These are phyloP conservation scores for Semnopithecus entellus DNA, from an alignment of 2,113 vertebrate species.

Conservation along the genomic window DNA sequence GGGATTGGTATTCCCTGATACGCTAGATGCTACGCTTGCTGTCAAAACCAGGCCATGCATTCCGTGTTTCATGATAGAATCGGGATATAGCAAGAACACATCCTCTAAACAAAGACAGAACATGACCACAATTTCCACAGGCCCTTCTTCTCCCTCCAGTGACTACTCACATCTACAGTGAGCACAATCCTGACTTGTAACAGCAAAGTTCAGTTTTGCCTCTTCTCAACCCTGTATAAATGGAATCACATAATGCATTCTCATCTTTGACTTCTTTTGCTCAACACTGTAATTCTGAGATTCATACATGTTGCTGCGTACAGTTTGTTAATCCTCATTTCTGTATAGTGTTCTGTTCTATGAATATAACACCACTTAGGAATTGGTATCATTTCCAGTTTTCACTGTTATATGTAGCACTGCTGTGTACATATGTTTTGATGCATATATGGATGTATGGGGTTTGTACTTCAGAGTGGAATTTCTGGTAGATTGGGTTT, in stretches of 20 bases:
- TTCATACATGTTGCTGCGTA: background rate
- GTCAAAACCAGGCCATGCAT: background rate
- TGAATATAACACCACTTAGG: background rate
- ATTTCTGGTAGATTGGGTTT: background rate
- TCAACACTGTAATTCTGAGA: background rate
- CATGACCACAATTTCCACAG: background rate
- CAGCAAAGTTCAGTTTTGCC: background rate
- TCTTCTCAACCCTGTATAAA: background rate
- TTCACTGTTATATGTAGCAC: background rate
- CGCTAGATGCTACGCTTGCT: background rate
- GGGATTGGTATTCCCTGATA: background rate
- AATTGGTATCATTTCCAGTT: background rate
- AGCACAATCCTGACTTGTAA: background rate
- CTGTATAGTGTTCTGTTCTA: background rate
- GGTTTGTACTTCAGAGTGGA: background rate
- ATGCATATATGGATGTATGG: no score
- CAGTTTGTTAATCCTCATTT: background rate
- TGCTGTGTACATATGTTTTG: background rate
- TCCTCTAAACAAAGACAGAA: background rate
- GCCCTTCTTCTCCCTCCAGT: background rate
- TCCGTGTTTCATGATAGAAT: background rate
- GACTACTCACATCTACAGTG: background rate
- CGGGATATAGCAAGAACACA: background rate
- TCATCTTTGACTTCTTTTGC: background rate
- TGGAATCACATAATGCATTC: background rate